A percentile compares a stretch with the other conserved stretches of the same genome.
These are phyloP conservation scores for Julus scandinavius DNA, from an alignment of 2,888 invertebrate species.

Conservation along the genomic window DNA sequence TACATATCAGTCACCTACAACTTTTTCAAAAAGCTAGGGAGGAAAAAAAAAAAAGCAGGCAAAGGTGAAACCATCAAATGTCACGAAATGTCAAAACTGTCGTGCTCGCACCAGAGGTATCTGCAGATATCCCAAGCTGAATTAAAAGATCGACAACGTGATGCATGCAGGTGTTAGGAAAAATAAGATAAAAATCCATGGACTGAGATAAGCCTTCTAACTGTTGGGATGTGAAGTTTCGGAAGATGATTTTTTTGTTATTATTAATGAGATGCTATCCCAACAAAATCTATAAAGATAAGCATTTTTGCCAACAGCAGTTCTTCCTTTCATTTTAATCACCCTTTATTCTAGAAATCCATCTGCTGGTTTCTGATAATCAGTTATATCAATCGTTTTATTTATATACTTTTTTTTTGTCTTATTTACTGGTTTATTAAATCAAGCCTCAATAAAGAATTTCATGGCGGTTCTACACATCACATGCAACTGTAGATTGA, in stretches of 20 bases:
- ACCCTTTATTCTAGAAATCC: conserved; percentile 48
- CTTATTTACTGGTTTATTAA: background rate
- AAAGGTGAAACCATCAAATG: conserved; percentile 26
- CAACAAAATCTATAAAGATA: conserved; percentile 44
- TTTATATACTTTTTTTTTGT: background rate
- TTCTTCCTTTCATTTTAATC: conserved; percentile 50
- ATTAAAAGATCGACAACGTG: conserved; percentile 45
- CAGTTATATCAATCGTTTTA: conserved; percentile 15
- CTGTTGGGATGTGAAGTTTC: conserved; percentile 37
- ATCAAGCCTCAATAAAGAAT: background rate
- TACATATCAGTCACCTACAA: background rate
- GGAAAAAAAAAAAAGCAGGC: background rate
- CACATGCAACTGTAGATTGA: background rate
- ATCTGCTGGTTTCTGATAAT: conserved; percentile 47
- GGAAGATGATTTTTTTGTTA: conserved; percentile 49
- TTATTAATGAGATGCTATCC: conserved; percentile 43
- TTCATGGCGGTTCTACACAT: background rate
- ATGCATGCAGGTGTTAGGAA: conserved; percentile 44
- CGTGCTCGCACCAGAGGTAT: conserved; percentile 17
- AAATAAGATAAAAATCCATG: conserved; percentile 32
- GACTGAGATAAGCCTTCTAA: background rate
- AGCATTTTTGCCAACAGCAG: conserved; percentile 48
- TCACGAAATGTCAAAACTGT: conserved; percentile 45
- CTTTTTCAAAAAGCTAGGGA: background rate
- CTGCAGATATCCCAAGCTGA: conserved; percentile 28